Evolutionary conservation across 2,888 invertebrate species (phyloP).

Genomic region (Ferdinandea cuprea): DNA sequence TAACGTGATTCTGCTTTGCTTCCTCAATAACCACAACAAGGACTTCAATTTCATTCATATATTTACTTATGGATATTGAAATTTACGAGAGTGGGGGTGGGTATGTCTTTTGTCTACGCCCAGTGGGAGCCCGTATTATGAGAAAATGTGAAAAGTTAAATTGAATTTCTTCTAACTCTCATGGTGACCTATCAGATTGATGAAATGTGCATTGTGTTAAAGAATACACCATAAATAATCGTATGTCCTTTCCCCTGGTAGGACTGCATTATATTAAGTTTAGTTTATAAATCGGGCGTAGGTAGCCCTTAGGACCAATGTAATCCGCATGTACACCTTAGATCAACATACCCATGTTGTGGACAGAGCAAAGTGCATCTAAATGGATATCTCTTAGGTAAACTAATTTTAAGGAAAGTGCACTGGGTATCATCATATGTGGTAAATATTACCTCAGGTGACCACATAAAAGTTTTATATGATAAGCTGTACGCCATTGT

Average conservation of each 20-base stretch:
- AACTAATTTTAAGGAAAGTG: constrained; percentile 13
- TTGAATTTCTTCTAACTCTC: constrained; percentile 44
- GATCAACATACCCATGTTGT: not conserved
- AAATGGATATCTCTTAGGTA: constrained; percentile 26
- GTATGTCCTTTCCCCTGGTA: constrained; percentile 19
- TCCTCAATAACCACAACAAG: not conserved
- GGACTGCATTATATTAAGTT: not conserved
- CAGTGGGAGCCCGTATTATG: constrained; percentile 11
- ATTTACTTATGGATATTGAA: constrained; percentile 15
- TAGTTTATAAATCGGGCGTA: not conserved
- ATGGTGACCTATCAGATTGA: constrained; percentile 16
- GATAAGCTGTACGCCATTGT: constrained; percentile 2
- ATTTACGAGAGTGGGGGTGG: constrained; percentile 5
- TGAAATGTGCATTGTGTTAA: constrained; percentile 15
- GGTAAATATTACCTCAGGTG: constrained; percentile 29
- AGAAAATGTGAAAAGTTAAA: constrained; percentile 49
- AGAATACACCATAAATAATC: constrained; percentile 10
- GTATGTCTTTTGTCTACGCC: not conserved
- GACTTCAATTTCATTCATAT: not conserved
- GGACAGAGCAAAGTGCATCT: not conserved
- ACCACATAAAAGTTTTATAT: constrained; percentile 1
- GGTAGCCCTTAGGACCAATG: not conserved
- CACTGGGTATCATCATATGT: not conserved
- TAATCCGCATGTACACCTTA: not conserved
- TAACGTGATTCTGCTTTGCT: no score